phyloP scores from a whole-genome alignment of 2,888 invertebrate genomes.

The Brachypalpus laphriformis region DNA sequence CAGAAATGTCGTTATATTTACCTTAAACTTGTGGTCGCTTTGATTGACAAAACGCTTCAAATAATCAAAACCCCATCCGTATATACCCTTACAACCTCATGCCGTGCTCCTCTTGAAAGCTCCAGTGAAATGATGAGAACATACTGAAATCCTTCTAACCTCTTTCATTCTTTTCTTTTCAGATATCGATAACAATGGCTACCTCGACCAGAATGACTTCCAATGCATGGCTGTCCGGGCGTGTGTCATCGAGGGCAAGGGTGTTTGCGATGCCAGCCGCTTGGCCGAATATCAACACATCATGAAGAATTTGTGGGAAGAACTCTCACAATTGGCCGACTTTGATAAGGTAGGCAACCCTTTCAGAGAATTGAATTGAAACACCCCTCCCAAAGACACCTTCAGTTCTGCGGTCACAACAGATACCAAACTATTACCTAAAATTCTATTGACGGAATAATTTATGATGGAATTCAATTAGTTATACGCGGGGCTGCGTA shows the following conservation, averaged over 20 bases:
- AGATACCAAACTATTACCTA: neutral
- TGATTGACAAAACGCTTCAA: neutral
- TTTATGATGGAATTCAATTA: conserved; percentile 50
- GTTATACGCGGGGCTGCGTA: conserved; percentile 17
- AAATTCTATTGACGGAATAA: conserved; percentile 19
- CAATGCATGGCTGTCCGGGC: conserved; percentile 92
- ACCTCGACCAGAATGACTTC: conserved; percentile 91
- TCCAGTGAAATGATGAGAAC: neutral
- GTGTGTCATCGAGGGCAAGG: conserved; percentile 92
- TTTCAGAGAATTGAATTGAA: neutral
- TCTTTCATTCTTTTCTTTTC: conserved; percentile 76
- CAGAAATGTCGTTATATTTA: neutral
- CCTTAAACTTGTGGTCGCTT: neutral
- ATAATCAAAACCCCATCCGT: neutral
- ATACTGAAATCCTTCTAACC: neutral
- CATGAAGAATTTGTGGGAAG: conserved; percentile 93
- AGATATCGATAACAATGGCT: conserved; percentile 94
- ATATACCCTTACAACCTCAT: too few species aligned
- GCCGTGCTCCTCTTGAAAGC: neutral
- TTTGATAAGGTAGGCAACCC: conserved; percentile 88
- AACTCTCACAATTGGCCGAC: conserved; percentile 92
- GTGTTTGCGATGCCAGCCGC: conserved; percentile 88
- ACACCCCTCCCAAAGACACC: neutral
- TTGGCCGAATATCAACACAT: conserved; percentile 92
- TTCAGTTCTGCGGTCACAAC: neutral